phyloP scores from a whole-genome alignment of 2,797 vertebrate species.

The Phoeniculus purpureus region DNA sequence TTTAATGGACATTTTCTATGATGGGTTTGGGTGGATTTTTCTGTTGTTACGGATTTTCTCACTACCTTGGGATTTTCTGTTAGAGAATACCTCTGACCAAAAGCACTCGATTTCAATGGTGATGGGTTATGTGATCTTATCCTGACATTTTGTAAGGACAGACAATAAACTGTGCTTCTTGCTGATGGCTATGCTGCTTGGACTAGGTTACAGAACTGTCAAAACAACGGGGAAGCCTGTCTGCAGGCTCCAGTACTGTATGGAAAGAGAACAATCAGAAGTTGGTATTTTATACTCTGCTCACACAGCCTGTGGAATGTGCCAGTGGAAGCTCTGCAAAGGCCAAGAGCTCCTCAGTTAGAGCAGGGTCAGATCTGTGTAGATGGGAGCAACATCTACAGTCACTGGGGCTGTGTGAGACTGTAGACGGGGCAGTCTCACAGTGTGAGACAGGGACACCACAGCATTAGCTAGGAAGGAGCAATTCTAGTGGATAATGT shows the following conservation, averaged over 20 bases:
- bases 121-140: too few species aligned
- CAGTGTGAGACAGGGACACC: rapidly evolving
- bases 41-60: too few species aligned
- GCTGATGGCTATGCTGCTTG: too few species aligned
- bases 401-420: not conserved
- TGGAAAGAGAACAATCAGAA: not conserved
- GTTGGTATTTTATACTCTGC: not conserved
- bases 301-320: not conserved
- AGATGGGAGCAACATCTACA: not conserved
- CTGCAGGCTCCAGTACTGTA: not conserved
- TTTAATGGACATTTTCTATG: too few species aligned
- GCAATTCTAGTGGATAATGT: not conserved
- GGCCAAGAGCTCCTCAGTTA: not conserved
- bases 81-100: too few species aligned
- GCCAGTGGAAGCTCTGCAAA: not conserved
- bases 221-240: not conserved
- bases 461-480: not conserved
- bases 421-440: not conserved
- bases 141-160: too few species aligned
- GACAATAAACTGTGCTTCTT: too few species aligned
- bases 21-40: too few species aligned
- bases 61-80: too few species aligned
- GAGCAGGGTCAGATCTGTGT: not conserved
- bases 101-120: too few species aligned
- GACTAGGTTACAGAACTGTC: too few species aligned